These are phyloP conservation scores for Pollenia labialis DNA, from an alignment of 2,888 invertebrate genomes.

Conservation along the genomic window DNA sequence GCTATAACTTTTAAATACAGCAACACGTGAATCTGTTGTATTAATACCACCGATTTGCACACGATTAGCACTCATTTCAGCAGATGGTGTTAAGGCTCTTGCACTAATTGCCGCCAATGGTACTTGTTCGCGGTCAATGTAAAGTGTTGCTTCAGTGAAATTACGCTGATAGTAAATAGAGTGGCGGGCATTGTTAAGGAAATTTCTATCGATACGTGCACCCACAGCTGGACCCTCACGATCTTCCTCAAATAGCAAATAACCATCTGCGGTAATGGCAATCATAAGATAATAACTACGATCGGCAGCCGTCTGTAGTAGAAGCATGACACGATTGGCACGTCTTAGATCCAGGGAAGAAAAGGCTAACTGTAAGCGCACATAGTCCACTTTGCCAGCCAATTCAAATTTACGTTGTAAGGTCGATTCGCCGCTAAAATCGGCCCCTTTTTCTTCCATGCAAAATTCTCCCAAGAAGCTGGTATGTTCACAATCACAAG, in stretches of 20 bases:
- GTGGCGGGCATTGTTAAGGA: constrained; percentile 91
- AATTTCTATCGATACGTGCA: constrained; percentile 91
- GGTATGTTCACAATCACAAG: constrained; percentile 94
- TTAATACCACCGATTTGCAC: constrained; percentile 95
- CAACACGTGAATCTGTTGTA: constrained; percentile 92
- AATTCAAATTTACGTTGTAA: constrained; percentile 91
- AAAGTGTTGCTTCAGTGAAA: constrained; percentile 88
- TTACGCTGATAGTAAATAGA: constrained; percentile 89
- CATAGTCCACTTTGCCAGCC: constrained; percentile 88
- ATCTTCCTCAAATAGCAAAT: constrained; percentile 93
- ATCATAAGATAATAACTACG: constrained; percentile 93
- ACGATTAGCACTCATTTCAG: constrained; percentile 90
- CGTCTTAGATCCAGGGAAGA: constrained; percentile 92
- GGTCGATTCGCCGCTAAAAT: constrained; percentile 94
- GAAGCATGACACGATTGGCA: constrained; percentile 90
- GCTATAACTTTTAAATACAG: constrained; percentile 93
- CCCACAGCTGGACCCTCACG: constrained; percentile 88
- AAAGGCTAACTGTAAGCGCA: constrained; percentile 94
- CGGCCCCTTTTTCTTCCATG: constrained; percentile 94
- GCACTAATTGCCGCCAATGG: constrained; percentile 88
- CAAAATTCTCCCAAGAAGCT: constrained; percentile 95
- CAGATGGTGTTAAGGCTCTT: constrained; percentile 87
- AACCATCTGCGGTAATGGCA: constrained; percentile 92
- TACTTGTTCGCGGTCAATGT: constrained; percentile 91
- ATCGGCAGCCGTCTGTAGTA: constrained; percentile 93